Conservation (phyloP, 2,888 invertebrate species). For the Holacanthella duospinosa region DNA sequence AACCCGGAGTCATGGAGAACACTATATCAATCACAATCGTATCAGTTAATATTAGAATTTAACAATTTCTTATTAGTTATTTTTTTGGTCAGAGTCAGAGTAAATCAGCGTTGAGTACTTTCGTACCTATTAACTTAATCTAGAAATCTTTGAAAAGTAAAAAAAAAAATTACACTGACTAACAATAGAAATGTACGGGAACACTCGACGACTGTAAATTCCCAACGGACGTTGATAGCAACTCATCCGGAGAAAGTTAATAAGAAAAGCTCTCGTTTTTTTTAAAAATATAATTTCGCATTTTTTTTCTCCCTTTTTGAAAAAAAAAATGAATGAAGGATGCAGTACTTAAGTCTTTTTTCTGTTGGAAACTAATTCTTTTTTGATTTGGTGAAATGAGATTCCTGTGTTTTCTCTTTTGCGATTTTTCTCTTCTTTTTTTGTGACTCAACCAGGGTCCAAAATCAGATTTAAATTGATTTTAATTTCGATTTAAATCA, state of each 20-base stretch:
- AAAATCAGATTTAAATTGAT: too few species aligned
- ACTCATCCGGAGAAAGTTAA: not conserved
- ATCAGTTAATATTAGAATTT: too few species aligned
- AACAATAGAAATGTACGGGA: not conserved
- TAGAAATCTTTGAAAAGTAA: not conserved
- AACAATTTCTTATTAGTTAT: too few species aligned
- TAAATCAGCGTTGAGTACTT: too few species aligned
- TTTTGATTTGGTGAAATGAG: constrained; percentile 6
- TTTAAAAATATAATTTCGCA: not conserved
- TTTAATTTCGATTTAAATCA: too few species aligned
- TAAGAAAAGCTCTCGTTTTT: not conserved
- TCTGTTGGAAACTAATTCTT: not conserved
- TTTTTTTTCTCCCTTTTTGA: not conserved
- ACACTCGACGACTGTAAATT: not conserved
- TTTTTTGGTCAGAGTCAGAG: too few species aligned
- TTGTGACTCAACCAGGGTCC: too few species aligned
- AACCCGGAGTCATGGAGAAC: too few species aligned
- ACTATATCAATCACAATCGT: too few species aligned
- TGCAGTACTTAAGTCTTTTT: not conserved
- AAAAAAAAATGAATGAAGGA: not conserved
- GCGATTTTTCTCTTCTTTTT: not conserved
- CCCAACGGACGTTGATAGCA: not conserved
- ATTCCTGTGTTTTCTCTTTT: constrained; percentile 4
- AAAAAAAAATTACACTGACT: too few species aligned
- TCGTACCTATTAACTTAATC: too few species aligned